Percentiles rank a stretch among this genome's conserved stretches.
Conservation (phyloP, 2,113 vertebrate genomes). For the Panurus biarmicus region DNA sequence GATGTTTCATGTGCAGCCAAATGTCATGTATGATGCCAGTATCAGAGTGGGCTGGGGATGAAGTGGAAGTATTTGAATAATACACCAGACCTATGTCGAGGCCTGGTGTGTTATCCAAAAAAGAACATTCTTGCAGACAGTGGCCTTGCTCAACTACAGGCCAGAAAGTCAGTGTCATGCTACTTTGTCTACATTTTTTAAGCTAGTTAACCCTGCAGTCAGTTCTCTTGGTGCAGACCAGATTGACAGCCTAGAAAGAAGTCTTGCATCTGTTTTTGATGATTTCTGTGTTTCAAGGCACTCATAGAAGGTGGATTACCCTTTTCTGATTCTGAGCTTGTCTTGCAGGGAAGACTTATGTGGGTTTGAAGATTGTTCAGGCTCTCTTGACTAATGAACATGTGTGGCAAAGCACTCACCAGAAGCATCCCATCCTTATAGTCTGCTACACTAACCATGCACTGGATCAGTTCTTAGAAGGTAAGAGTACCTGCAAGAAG, state of each 20-base stretch:
- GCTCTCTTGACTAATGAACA: conserved; percentile 77
- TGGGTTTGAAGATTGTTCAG: conserved; percentile 89
- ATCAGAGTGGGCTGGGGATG: neutral
- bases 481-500: conserved; percentile 61
- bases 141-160: neutral
- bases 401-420: conserved; percentile 51
- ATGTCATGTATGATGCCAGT: neutral
- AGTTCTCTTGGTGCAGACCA: neutral
- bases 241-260: neutral
- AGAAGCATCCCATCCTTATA: conserved; percentile 78
- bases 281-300: neutral
- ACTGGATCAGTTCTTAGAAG: conserved; percentile 97
- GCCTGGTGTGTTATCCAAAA: neutral
- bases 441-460: conserved; percentile 98
- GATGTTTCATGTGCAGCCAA: neutral
- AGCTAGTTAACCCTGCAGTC: neutral
- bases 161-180: neutral
- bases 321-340: conserved; percentile 6
- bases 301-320: neutral
- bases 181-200: neutral
- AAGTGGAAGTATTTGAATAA: too few species aligned
- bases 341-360: conserved; percentile 87
- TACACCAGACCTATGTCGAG: neutral
- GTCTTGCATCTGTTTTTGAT: neutral
- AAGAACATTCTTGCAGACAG: neutral